Percentiles rank a stretch among this genome's conserved stretches.
Conservation (phyloP, 2,113 vertebrate species). For the Xerus inauris region DNA sequence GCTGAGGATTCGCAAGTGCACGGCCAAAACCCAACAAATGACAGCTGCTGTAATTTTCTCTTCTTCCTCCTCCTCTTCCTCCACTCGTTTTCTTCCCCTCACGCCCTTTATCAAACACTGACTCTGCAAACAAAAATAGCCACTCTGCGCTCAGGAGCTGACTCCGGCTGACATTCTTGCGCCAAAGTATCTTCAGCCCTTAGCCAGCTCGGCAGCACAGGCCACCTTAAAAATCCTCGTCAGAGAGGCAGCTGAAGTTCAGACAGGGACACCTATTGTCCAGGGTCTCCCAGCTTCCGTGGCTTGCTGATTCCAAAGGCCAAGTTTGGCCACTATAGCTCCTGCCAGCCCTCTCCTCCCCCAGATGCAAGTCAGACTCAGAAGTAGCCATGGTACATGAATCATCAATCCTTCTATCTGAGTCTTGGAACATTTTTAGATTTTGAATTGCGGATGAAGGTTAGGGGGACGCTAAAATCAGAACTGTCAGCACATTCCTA, state of each 20-base stretch:
- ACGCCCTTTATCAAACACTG: neutral
- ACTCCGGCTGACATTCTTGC: no score
- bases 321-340: fast-evolving
- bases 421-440: neutral
- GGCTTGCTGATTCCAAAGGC: neutral
- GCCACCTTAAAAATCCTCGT: fast-evolving
- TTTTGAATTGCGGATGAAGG: neutral
- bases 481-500: conserved; percentile 77
- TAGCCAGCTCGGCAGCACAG: no score
- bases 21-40: fast-evolving
- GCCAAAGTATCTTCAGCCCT: no score
- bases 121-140: neutral
- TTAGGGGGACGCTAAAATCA: conserved; percentile 67
- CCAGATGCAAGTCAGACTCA: fast-evolving
- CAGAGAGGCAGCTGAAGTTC: neutral
- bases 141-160: no score
- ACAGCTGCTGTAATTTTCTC: fast-evolving
- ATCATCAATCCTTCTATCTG: neutral
- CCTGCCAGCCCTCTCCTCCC: neutral
- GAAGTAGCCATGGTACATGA: fast-evolving
- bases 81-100: neutral
- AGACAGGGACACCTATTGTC: fast-evolving
- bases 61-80: neutral
- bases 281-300: neutral
- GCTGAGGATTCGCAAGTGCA: fast-evolving